Evolutionary conservation across 2,113 vertebrate genomes (phyloP), one percentile per base, ranked within the genome.

Genomic region (Siniperca chuatsi): DNA sequence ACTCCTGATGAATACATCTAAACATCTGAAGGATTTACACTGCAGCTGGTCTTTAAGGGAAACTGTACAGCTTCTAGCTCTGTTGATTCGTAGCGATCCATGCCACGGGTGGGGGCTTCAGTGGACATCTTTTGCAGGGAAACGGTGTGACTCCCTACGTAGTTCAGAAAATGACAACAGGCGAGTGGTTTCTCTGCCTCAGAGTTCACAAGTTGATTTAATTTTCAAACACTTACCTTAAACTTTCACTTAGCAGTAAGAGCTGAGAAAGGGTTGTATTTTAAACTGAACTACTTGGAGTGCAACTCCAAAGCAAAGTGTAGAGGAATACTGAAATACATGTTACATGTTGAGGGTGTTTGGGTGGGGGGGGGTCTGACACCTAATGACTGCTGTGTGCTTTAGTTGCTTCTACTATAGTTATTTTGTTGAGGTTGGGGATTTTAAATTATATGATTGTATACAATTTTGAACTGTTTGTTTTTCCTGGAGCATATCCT

Each of bases 331-430:
- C 96, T 95, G 93, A 95, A 90, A 92, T 95, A 92, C 82, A 89
- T 82, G 90, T 91, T 83, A 89, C 84, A 79, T 79, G 65, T 84
- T 91, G 87, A 94, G 83, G 72, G 16, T 46, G 78, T 95, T 93
- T 74, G 75, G 29, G 78, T 16, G 40, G 64, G 21, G 81, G 91
- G 85, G 93, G 90, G 88, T 90, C 95, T 90, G 94, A 95, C 94
- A 94, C 95, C 92, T 96, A 92, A 94, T 96, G 93, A 96, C 95
- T 92, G 91, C 82, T 96, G 95, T 96, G 95, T 95, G 95, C 95
- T 96, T 96, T 95, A 95, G 94, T 96, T 94, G 92, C 92, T 94
- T 97, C 91, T 95, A 95, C 87, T 96, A 94, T 94, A 93, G 90
- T 89, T 92, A 66, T 77, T 92, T 94, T 93, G 88, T 89, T 85